Evolutionary conservation across 2,888 invertebrate genomes (phyloP).

Genomic region (Mesorhabditis belari): DNA sequence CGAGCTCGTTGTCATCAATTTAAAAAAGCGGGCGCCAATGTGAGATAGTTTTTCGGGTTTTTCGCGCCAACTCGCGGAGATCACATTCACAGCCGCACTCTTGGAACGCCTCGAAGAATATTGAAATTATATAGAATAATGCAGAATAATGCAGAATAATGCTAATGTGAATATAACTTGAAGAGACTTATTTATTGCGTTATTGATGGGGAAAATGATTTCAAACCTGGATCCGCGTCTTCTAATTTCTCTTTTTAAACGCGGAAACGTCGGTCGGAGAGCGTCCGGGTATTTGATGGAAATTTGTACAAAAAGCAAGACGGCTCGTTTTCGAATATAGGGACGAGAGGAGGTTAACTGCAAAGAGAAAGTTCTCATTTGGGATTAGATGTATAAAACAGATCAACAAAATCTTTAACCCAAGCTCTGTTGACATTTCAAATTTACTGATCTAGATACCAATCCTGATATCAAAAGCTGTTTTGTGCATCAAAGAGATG

Average conservation of each 20-base stretch:
- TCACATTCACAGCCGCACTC: slow-evolving; percentile 99
- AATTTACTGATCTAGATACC: too few relatives aligned
- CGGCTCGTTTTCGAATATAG: slow-evolving; percentile 95
- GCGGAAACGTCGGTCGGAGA: slow-evolving; percentile 91
- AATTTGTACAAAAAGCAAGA: slow-evolving; percentile 98
- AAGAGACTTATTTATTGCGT: slow-evolving; percentile 93
- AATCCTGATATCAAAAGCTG: background rate
- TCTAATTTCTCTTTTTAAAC: slow-evolving; percentile 93
- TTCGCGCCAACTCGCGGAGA: slow-evolving; percentile 96
- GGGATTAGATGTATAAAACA: background rate
- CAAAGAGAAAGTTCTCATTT: slow-evolving; percentile 8
- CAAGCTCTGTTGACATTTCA: too few relatives aligned
- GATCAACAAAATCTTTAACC: background rate
- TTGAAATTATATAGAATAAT: background rate
- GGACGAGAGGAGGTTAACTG: slow-evolving; percentile 96
- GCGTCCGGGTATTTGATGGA: slow-evolving; percentile 99
- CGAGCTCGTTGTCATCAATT: slow-evolving; percentile 97
- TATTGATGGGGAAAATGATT: slow-evolving; percentile 81
- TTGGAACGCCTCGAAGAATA: slow-evolving; percentile 74
- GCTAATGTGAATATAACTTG: too few relatives aligned
- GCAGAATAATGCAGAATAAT: slow-evolving; percentile 1
- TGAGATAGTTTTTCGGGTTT: slow-evolving; percentile 99
- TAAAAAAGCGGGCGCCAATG: slow-evolving; percentile 97
- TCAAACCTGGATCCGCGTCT: slow-evolving; percentile 88
- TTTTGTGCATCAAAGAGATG: background rate